Evolutionary conservation across 2,797 vertebrate species (phyloP), one percentile per base, ranked within the genome.

Genomic region (Artibeus lituratus): DNA sequence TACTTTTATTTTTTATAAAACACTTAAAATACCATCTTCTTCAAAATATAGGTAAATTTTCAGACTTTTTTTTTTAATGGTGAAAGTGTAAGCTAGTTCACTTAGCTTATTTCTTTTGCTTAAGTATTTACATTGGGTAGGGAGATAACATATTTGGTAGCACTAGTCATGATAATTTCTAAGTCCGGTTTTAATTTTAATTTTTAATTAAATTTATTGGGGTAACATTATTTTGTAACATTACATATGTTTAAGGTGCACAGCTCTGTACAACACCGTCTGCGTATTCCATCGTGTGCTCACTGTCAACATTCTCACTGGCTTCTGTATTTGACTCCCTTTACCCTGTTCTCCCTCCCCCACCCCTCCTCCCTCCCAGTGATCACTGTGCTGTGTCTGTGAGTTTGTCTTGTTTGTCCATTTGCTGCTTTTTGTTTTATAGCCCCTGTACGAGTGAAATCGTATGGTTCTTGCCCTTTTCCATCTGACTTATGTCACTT

Each of bases 1-100:
- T 94, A 49, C 24, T 72, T 91, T 87, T 81, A 49, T 69, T 44
- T 92, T 92, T 83, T 59, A 7, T 92, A 76, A 92, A 69, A 87
- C 74, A 70, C 29, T 85, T 81, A 74, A 82, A 87, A 67, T 74
- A 19, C 16, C 2, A 53, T 22, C 37, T 70, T 59, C 44, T 70
- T 59, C 44, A 85, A 73, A 73, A 76, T 55, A 47, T 81, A 55
- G 47, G 39, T 87, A 74, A 4, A 22, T 42, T 87, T 95, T 94
- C 15, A 59, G n/a, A 2, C n/a, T n/a, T 65, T 88, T 89, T 73
- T 59, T 89, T 88, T 57, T 44, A 88, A 44, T 42, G 29, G 9
- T 90, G 22, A 81, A 90, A 86, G 26, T 86, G 3, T 67, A 44
- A 86, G 4, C 4, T 84, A 86, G 49, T 93, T 87, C 47, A 81